Base-by-base conservation (phyloP, 2,888 invertebrate genomes). In the Lycaena phlaeas region DNA sequence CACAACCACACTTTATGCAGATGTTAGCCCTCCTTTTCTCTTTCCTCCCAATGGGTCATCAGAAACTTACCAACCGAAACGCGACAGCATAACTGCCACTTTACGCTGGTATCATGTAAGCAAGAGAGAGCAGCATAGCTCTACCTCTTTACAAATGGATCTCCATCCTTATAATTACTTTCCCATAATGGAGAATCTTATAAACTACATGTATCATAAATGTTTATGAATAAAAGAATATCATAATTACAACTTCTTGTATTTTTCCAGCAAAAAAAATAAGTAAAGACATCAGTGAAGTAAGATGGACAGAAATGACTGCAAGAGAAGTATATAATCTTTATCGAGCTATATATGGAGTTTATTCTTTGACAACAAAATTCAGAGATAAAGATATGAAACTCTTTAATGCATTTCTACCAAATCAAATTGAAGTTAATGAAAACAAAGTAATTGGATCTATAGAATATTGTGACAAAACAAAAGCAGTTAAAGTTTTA, bases 231-330 rank as follows among this genome's bases (percentile, higher is more conserved):
- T n/a, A n/a, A n/a, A n/a, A n/a, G n/a, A n/a, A 18, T 10, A 22
- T n/a, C 14, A 40, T 34, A 17, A 11, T 34, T 2, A 5, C n/a
- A 27, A n/a, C 6, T 14, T 11, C 29, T 27, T 27, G 26, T 26
- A 27, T 17, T 50, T 54, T 87, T 88, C 49, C 64, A 93, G 94
- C 95, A 27, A 93, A 91, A 45, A 93, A 92, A 86, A 85, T 95
- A 42, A 81, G 84, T 15, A 73, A 87, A 43, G 64, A 68, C 40
- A 82, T 91, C 51, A 86, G 90, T 31, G 72, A 85, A 55, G 79
- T 95, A 5, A 72, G 86, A 52, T 95, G 94, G 94, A 57, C 81
- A 1, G 66, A 78, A 36, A 89, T 90, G 87, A 79, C 76, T 15
- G 87, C 92, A 1, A 53, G 53, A 26, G 73, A 91, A 58, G 75